Evolutionary conservation across 2,113 vertebrate species (phyloP), one percentile per base, ranked within the genome.

Genomic region (Vimba vimba): DNA sequence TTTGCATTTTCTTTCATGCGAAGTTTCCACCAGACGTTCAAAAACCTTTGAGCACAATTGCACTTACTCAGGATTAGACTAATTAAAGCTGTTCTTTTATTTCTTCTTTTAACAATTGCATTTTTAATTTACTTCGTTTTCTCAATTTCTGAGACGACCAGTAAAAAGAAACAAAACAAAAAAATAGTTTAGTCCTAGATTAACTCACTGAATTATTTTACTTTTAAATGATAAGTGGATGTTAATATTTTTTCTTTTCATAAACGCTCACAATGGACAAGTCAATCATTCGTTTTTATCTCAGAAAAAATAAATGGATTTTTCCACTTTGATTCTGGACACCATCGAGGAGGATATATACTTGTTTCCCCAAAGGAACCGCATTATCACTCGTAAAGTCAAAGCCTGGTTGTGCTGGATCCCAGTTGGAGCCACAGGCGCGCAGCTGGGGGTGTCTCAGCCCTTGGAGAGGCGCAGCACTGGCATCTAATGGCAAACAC

Each of bases 401-500:
- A 69, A 55, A 10, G 68, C 30, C 81, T 43, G 81, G 86, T 89
- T 87, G 90, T 62, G 47, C 84, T 91, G 83, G 85, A 87, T 57
- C 89, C 87, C 84, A 80, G 88, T 87, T 88, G 94, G 91, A 91
- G 92, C 62, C 82, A 91, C 90, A 89, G 90, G 90, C 89, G 91
- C 94, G 89, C 93, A 95, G 94, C 92, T 94, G 95, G 94, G 94
- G 92, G 92, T 93, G 92, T 73, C 81, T 92, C 92, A 92, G 90
- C 90, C 86, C 90, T 69, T 80, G 84, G 90, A 91, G 89, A 89
- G 89, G 89, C 87, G 86, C 87, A 71, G 89, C 85, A 4, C 75
- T 89, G 88, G 88, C 88, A 82, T 85, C 86, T 97, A 97, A 97
- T 96, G 95, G 94, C 94, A 95, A 96, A 96, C 96, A 97, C 94